These are phyloP conservation scores for Tetramorium alpestre DNA, from an alignment of 1,140 invertebrate species.

Conservation along the genomic window DNA sequence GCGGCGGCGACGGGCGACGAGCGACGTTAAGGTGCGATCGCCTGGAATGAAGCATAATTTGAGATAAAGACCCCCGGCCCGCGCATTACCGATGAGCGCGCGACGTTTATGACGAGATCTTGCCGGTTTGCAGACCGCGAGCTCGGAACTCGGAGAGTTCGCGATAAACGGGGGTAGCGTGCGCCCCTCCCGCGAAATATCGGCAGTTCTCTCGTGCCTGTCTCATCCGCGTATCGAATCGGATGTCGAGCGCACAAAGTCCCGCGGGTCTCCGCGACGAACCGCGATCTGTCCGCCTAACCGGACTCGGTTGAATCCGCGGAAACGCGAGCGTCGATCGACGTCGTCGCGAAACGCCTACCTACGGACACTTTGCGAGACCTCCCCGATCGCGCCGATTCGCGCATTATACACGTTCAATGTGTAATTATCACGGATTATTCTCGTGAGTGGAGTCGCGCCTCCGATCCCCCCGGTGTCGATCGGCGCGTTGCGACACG, in stretches of 20 bases:
- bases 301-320: neutral
- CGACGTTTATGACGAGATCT: conserved; percentile 11
- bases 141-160: neutral
- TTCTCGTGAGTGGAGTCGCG: conserved; percentile 1
- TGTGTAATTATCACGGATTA: conserved; percentile 7
- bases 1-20: conserved; percentile 1
- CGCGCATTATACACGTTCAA: neutral
- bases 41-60: conserved; percentile 30
- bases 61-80: conserved; percentile 20
- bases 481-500: neutral
- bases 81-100: neutral
- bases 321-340: conserved; percentile 1
- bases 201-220: conserved; percentile 3
- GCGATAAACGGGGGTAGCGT: conserved; percentile 10
- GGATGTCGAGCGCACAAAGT: conserved; percentile 18
- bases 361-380: neutral
- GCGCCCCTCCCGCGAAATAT: neutral
- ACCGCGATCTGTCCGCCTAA: neutral
- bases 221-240: neutral
- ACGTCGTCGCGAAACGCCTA: neutral
- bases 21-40: conserved; percentile 35
- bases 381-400: neutral
- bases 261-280: conserved; percentile 6
- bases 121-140: neutral
- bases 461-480: neutral